phyloP scores from a whole-genome alignment of 2,888 invertebrate genomes.

The Tachina fera region DNA sequence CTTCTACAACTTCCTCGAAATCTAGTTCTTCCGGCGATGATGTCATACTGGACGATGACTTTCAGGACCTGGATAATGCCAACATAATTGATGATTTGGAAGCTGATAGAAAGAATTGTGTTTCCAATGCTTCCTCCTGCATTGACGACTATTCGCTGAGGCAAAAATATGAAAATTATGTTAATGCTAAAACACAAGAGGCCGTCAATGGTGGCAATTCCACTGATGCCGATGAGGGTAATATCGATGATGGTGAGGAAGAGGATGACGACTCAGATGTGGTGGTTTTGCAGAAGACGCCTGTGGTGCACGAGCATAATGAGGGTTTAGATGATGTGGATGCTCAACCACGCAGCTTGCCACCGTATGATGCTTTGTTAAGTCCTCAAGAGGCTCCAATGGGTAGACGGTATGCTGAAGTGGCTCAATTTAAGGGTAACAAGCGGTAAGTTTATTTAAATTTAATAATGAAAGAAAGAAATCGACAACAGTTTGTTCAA shows the following conservation, averaged over 20 bases:
- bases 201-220: slow-evolving; percentile 58
- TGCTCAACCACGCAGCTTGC: slow-evolving; percentile 61
- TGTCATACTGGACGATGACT: slow-evolving; percentile 77
- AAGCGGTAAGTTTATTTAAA: slow-evolving; percentile 76
- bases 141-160: slow-evolving; percentile 82
- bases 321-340: slow-evolving; percentile 61
- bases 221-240: slow-evolving; percentile 72
- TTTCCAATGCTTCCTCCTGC: slow-evolving; percentile 79
- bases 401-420: slow-evolving; percentile 83
- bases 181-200: slow-evolving; percentile 76
- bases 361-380: slow-evolving; percentile 79
- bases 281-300: neutral
- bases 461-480: slow-evolving; percentile 7
- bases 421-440: slow-evolving; percentile 81
- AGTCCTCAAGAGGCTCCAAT: slow-evolving; percentile 83
- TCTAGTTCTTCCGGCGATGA: slow-evolving; percentile 74
- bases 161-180: slow-evolving; percentile 82
- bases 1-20: slow-evolving; percentile 72
- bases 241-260: slow-evolving; percentile 60
- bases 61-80: slow-evolving; percentile 81
- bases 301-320: slow-evolving; percentile 62
- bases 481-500: slow-evolving; percentile 23
- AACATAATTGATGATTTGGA: slow-evolving; percentile 77
- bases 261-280: slow-evolving; percentile 25
- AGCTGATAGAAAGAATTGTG: slow-evolving; percentile 73